Evolutionary conservation across 2,113 vertebrate species (phyloP).

Genomic region (Dendropsophus ebraccatus): DNA sequence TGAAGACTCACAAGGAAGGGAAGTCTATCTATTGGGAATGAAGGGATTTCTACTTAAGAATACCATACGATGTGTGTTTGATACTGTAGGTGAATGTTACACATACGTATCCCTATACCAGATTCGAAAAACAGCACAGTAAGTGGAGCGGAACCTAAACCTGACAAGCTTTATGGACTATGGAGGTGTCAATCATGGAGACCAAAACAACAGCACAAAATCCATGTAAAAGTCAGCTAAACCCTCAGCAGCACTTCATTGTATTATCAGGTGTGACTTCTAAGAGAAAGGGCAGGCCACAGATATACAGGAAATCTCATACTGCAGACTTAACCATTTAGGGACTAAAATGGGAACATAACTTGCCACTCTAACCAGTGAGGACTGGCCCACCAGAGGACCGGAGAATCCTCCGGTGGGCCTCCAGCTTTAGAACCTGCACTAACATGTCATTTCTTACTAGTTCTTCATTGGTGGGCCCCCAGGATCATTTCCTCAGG

Average conservation of each 20-base stretch:
- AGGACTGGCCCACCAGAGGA: too few relatives aligned
- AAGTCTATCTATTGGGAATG: neutral
- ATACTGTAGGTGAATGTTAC: neutral
- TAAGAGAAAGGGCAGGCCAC: too few relatives aligned
- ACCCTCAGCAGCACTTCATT: neutral
- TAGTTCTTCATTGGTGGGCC: too few relatives aligned
- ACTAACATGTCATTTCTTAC: too few relatives aligned
- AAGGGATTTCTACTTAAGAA: neutral
- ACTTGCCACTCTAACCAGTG: neutral
- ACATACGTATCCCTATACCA: neutral
- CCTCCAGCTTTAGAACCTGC: too few relatives aligned
- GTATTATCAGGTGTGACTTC: neutral
- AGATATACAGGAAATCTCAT: neutral
- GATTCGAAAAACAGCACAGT: neutral
- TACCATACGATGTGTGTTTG: neutral
- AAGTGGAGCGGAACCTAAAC: neutral
- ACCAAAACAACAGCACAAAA: neutral
- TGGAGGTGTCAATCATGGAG: constrained; percentile 10
- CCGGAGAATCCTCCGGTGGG: too few relatives aligned
- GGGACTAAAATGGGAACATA: neutral
- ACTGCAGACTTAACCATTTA: neutral
- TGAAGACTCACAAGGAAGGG: too few relatives aligned
- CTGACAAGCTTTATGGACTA: constrained; percentile 3
- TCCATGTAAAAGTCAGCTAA: neutral
- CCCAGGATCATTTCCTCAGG: too few relatives aligned